Conservation (phyloP, 2,797 vertebrate genomes). For the Taenioides sp. region DNA sequence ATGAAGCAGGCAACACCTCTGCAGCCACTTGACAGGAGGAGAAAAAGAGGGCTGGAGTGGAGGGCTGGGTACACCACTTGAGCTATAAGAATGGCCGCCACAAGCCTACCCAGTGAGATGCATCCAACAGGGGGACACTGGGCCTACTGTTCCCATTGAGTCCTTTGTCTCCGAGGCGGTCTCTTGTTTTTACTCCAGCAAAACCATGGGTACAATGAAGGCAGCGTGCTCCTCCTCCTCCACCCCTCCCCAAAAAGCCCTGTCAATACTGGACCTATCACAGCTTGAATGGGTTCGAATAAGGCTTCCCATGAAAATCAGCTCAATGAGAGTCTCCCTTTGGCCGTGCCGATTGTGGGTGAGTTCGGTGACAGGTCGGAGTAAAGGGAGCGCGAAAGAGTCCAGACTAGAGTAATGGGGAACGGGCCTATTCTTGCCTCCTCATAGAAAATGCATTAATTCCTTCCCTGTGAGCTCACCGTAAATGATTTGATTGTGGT, state of each 20-base stretch:
- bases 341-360: constrained; percentile 79
- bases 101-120: constrained; percentile 74
- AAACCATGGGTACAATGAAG: constrained; percentile 80
- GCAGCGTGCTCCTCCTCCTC: constrained; percentile 68
- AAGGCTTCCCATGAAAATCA: constrained; percentile 97
- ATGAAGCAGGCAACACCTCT: constrained; percentile 73
- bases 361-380: constrained; percentile 79
- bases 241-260: constrained; percentile 60
- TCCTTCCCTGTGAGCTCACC: constrained; percentile 84
- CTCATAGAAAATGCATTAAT: constrained; percentile 89
- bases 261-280: constrained; percentile 83
- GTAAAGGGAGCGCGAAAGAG: constrained; percentile 42
- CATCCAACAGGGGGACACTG: constrained; percentile 79
- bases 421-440: constrained; percentile 81
- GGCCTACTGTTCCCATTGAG: constrained; percentile 88
- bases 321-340: constrained; percentile 87
- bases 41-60: constrained; percentile 70
- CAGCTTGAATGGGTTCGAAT: constrained; percentile 81
- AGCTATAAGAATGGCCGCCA: constrained; percentile 76
- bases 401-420: constrained; percentile 53
- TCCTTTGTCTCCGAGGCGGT: constrained; percentile 83
- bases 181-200: constrained; percentile 86
- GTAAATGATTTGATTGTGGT: constrained; percentile 90
- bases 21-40: constrained; percentile 74
- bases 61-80: constrained; percentile 78